Conservation (phyloP, 2,797 vertebrate species). For the Diplodus sargus region DNA sequence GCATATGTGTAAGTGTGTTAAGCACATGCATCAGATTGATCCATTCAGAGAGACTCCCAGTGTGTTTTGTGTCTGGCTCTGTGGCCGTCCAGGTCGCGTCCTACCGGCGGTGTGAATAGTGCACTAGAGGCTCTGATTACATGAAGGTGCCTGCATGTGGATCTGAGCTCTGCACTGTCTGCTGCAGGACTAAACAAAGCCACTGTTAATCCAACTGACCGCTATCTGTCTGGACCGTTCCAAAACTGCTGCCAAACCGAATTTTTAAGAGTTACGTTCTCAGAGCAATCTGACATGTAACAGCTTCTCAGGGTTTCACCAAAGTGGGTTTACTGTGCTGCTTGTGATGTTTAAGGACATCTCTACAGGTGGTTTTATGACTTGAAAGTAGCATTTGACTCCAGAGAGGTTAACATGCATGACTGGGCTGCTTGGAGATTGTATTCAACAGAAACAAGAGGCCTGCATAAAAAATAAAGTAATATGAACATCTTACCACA, state of each 20-base stretch:
- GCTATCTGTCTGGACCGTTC: conserved; percentile 28
- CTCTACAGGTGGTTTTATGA: conserved; percentile 38
- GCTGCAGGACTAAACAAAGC: conserved; percentile 57
- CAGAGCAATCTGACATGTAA: conserved; percentile 8
- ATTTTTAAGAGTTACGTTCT: not conserved
- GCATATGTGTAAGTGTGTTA: conserved; percentile 45
- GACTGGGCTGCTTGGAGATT: conserved; percentile 24
- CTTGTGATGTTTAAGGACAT: conserved; percentile 13
- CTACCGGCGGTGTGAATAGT: conserved; percentile 46
- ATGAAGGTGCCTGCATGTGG: conserved; percentile 57
- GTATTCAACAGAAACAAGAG: not conserved
- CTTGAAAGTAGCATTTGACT: conserved; percentile 21
- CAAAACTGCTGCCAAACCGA: conserved; percentile 17
- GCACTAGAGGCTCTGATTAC: conserved; percentile 61
- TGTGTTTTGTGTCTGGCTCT: conserved; percentile 41
- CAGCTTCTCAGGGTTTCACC: conserved; percentile 9
- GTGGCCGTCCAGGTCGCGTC: conserved; percentile 53
- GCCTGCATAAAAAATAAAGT: not conserved
- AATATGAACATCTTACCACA: not conserved
- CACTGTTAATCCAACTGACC: conserved; percentile 53
- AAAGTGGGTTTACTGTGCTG: not conserved
- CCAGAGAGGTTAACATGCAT: conserved; percentile 19
- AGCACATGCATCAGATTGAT: conserved; percentile 48
- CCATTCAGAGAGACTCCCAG: no score
- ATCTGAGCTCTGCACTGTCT: conserved; percentile 38